Evolutionary conservation across 2,797 vertebrate species (phyloP).

Genomic region (Arctocebus calabarensis): DNA sequence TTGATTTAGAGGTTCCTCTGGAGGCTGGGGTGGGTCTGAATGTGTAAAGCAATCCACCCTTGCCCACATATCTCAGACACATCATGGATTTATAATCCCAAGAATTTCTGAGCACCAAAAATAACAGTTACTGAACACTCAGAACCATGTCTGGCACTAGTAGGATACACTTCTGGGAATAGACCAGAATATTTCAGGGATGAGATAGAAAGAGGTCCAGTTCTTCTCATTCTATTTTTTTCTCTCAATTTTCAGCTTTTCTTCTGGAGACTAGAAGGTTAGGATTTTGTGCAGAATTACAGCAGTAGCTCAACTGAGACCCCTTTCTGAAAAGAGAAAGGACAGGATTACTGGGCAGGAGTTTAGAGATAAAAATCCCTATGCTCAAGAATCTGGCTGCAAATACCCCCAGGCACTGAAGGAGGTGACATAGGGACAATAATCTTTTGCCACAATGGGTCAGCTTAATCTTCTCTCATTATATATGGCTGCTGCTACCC

Average conservation of each 20-base stretch:
- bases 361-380: background rate
- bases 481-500: background rate
- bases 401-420: background rate
- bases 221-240: background rate
- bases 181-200: background rate
- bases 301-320: background rate
- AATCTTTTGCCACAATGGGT: background rate
- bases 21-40: background rate
- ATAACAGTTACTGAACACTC: background rate
- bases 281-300: slow-evolving; percentile 11
- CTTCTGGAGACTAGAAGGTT: background rate
- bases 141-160: background rate
- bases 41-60: background rate
- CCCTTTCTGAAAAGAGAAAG: background rate
- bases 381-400: slow-evolving; percentile 11
- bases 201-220: background rate
- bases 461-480: slow-evolving; percentile 23
- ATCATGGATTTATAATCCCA: background rate
- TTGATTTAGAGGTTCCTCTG: background rate
- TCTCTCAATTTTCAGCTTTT: slow-evolving; percentile 43
- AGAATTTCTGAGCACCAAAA: background rate
- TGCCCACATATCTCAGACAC: background rate
- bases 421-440: background rate
- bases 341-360: background rate
- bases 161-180: background rate